These are phyloP conservation scores for Malthinus flaveolus DNA, from an alignment of 2,888 invertebrate genomes.

Conservation along the genomic window DNA sequence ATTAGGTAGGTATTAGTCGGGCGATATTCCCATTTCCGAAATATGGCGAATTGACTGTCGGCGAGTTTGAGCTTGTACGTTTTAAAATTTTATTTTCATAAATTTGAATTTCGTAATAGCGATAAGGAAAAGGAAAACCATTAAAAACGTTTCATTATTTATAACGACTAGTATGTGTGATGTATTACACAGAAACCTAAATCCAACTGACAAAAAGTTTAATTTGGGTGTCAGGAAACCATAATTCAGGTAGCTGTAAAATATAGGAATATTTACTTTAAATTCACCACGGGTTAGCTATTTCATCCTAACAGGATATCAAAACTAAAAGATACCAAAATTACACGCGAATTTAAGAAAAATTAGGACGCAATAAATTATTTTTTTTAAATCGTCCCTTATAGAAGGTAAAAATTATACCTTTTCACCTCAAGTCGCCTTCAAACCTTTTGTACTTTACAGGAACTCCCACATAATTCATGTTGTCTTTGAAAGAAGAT, in stretches of 20 bases:
- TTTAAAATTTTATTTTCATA: no score
- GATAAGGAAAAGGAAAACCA: no score
- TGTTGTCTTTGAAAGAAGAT: neutral
- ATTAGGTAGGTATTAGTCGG: no score
- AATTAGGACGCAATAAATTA: constrained; percentile 19
- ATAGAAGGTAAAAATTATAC: constrained; percentile 1
- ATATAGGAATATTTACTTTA: constrained; percentile 30
- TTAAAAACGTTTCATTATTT: no score
- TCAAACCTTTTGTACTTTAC: constrained; percentile 7
- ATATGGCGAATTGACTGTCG: no score
- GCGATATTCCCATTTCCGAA: no score
- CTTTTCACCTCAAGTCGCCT: constrained; percentile 8
- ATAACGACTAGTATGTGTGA: no score
- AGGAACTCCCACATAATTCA: constrained; percentile 32
- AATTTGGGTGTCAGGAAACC: constrained; percentile 20
- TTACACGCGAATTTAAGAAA: constrained; percentile 18
- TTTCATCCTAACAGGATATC: constrained; percentile 27
- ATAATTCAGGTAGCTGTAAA: constrained; percentile 29
- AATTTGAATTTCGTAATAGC: no score
- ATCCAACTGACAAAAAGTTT: no score
- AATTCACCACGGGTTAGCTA: constrained; percentile 26
- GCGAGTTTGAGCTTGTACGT: no score
- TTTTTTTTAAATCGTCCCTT: neutral
- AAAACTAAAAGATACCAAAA: constrained; percentile 12
- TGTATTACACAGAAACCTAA: no score